Base-by-base conservation (phyloP, 2,888 invertebrate genomes). In the Incurvaria masculella region DNA sequence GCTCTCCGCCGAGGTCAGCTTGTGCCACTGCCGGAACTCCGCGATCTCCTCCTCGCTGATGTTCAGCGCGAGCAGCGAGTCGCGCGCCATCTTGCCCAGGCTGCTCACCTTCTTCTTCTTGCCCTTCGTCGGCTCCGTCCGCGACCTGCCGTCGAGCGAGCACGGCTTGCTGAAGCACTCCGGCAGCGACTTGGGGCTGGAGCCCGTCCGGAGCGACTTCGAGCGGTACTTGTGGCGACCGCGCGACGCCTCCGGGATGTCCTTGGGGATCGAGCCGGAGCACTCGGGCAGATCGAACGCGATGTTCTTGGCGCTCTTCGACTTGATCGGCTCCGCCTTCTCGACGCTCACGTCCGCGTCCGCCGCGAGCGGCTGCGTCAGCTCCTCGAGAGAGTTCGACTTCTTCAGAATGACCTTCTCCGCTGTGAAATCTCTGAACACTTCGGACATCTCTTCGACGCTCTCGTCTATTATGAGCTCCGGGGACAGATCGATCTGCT, bases 41-140 rank as follows among this genome's bases (percentile, higher is more conserved):
- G 72, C 71, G 2, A 78, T 73, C 14, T 79, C 79, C 2, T 79
- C 79, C 2, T 78, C 78, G 11, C 68, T 71, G 72, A 78, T 75
- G 52, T 79, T 79, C 5, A 79, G 52, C 0, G 79, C 79, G 17
- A 79, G 53, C 0, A 79, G 55, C 0, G 79, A 79, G 53, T 79
- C 79, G 26, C 69, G 61, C 6, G 79, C 79, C 55, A 78, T 75
- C 56, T 76, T 79, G 0, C 79, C 79, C 3, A 79, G 46, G 11
- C 74, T 74, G 0, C 72, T 73, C 0, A 75, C 69, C 14, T 69
- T 76, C 49, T 72, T 73, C 56, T 72, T 76, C 55, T 73, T 75
- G 49, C 69, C 75, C 0, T 55, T 60, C 14, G 68, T 59, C 0
- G 65, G 58, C 1, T 72, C 72, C 61, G 74, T 63, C 61, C 72